Percentiles rank a stretch among this genome's conserved stretches.
Evolutionary conservation across 2,113 vertebrate species (phyloP).

Genomic region (Trinectes maculatus): DNA sequence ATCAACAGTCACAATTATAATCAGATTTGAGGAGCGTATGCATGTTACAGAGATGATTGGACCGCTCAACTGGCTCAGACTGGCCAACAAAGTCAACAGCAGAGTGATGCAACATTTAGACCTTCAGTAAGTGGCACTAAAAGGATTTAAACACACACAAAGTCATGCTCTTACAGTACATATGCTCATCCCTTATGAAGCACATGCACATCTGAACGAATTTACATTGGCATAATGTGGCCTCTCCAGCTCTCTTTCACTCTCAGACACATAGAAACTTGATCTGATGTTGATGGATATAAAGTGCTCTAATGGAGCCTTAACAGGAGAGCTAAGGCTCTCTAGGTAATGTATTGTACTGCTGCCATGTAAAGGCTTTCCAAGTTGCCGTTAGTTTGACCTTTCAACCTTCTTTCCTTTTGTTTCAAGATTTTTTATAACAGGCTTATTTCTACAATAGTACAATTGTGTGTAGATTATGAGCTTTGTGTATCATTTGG

Average conservation of each 20-base stretch:
- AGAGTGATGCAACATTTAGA: slow-evolving; percentile 31
- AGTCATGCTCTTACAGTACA: neutral
- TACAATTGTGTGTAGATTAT: neutral
- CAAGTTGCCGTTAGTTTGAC: too few species aligned
- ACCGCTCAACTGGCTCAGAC: slow-evolving; percentile 21
- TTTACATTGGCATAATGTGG: slow-evolving; percentile 26
- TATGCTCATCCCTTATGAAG: neutral
- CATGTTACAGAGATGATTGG: slow-evolving; percentile 10
- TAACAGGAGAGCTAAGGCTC: slow-evolving; percentile 5
- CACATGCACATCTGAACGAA: slow-evolving; percentile 25
- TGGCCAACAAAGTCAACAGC: slow-evolving; percentile 44
- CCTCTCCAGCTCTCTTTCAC: neutral
- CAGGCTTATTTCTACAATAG: too few species aligned
- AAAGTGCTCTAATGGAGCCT: slow-evolving; percentile 48
- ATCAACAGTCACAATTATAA: slow-evolving; percentile 32
- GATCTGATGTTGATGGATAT: slow-evolving; percentile 50
- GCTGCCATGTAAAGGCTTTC: slow-evolving; percentile 15
- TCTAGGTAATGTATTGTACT: slow-evolving; percentile 14
- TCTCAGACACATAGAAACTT: slow-evolving; percentile 34
- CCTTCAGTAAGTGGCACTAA: slow-evolving; percentile 23
- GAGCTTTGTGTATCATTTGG: neutral
- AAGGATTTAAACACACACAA: slow-evolving; percentile 18
- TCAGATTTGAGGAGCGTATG: slow-evolving; percentile 36
- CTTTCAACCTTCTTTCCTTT: neutral
- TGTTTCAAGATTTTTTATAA: neutral